Percentiles rank a stretch among this genome's conserved stretches.
These are phyloP conservation scores for Phymorhynchus buccinoides DNA, from an alignment of 1,140 invertebrate species.

Conservation along the genomic window DNA sequence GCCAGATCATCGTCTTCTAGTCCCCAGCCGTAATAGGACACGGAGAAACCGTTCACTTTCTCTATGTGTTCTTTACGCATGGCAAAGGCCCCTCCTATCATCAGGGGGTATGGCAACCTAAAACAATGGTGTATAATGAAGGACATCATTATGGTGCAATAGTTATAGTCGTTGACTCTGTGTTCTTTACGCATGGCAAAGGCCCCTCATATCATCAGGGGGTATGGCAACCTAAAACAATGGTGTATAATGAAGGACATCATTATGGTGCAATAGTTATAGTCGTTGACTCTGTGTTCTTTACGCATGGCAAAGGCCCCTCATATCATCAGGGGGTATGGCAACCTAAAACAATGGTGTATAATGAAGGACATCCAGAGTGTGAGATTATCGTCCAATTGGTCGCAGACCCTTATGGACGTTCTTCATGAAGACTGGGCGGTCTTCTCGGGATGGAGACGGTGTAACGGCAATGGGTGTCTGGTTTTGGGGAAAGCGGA, in stretches of 20 bases:
- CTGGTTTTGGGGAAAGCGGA: too few relatives aligned
- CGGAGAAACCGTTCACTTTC: slow-evolving; percentile 91
- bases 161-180: too few relatives aligned
- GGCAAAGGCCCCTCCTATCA: slow-evolving; percentile 83
- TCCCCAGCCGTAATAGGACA: slow-evolving; percentile 87
- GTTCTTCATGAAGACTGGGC: too few relatives aligned
- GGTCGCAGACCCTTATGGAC: too few relatives aligned
- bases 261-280: too few relatives aligned
- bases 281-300: slow-evolving; percentile 80
- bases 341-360: slow-evolving; percentile 66
- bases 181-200: slow-evolving; percentile 76
- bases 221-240: slow-evolving; percentile 79
- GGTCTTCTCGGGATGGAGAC: too few relatives aligned
- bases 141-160: too few relatives aligned
- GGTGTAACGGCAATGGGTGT: too few relatives aligned
- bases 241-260: too few relatives aligned
- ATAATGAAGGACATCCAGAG: too few relatives aligned
- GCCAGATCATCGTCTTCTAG: slow-evolving; percentile 61
- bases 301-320: slow-evolving; percentile 78
- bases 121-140: slow-evolving; percentile 7
- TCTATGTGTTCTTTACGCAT: slow-evolving; percentile 79
- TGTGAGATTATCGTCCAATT: too few relatives aligned
- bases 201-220: slow-evolving; percentile 84
- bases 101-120: slow-evolving; percentile 82
- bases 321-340: slow-evolving; percentile 88